Conservation (phyloP, 2,113 vertebrate species). For the Delphinapterus leucas region DNA sequence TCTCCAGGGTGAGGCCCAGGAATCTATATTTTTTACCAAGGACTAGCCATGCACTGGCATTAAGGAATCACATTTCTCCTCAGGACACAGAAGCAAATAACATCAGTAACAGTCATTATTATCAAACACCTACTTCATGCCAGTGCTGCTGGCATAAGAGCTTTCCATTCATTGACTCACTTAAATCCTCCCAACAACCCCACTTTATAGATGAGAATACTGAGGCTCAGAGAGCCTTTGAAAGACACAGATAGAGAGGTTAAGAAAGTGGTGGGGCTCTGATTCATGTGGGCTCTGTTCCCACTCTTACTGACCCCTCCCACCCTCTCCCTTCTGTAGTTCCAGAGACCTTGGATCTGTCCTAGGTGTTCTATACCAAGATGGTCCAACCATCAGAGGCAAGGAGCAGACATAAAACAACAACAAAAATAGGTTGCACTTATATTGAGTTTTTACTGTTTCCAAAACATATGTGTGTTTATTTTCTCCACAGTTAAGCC, state of each 20-base stretch:
- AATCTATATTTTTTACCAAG: background rate
- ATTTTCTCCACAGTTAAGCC: background rate
- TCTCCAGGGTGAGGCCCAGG: background rate
- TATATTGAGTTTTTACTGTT: background rate
- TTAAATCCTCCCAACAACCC: background rate
- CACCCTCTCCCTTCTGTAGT: background rate
- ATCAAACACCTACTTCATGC: background rate
- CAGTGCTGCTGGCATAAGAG: background rate
- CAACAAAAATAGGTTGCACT: background rate
- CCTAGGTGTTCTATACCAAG: background rate
- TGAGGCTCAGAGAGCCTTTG: background rate
- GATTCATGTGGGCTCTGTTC: background rate
- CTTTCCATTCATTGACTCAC: background rate
- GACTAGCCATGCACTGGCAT: background rate
- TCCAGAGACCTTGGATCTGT: background rate
- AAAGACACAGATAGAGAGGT: background rate
- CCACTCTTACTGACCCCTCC: background rate
- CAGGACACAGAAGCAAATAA: background rate
- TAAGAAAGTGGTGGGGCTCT: background rate
- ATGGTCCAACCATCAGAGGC: background rate
- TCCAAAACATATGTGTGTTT: background rate
- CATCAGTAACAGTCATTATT: background rate
- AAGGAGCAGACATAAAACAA: constrained; percentile 17
- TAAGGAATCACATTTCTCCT: background rate
- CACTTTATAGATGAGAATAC: background rate